phyloP scores from a whole-genome alignment of 2,113 vertebrate species.

The Oncorhynchus mykiss region DNA sequence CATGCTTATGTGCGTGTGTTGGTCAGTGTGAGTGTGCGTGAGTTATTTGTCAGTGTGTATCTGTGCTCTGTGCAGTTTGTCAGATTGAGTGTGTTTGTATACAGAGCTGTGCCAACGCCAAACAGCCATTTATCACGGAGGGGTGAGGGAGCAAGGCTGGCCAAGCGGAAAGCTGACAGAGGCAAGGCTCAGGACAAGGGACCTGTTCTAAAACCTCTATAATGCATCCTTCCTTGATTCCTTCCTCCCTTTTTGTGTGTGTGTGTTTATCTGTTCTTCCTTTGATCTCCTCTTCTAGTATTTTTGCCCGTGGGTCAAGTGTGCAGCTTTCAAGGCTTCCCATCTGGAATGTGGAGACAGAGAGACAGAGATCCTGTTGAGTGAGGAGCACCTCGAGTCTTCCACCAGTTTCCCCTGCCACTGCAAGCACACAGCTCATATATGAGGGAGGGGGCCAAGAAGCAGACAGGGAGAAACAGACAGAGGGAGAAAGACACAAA shows the following conservation, averaged over 20 bases:
- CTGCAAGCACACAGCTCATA: constrained; percentile 42
- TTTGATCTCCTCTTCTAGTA: constrained; percentile 54
- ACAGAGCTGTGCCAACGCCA: constrained; percentile 19
- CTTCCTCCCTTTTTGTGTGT: too few species aligned
- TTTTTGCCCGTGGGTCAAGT: constrained; percentile 47
- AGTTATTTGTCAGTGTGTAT: neutral
- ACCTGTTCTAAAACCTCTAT: neutral
- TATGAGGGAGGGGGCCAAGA: constrained; percentile 35
- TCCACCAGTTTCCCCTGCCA: constrained; percentile 21
- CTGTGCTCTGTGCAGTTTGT: neutral
- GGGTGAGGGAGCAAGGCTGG: neutral
- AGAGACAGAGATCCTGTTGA: constrained; percentile 50
- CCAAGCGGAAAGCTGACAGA: neutral
- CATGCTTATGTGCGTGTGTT: neutral
- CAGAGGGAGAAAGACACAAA: constrained; percentile 13
- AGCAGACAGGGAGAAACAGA: constrained; percentile 36
- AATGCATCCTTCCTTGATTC: neutral
- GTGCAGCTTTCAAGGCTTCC: constrained; percentile 53
- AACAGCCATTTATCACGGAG: constrained; percentile 41
- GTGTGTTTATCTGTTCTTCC: constrained; percentile 18
- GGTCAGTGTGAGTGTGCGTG: neutral
- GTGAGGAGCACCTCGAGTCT: constrained; percentile 42
- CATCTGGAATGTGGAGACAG: constrained; percentile 47
- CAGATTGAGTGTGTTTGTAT: constrained; percentile 20
- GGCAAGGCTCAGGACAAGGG: neutral